Conservation (phyloP, 2,797 vertebrate genomes). For the Amniataba percoides region DNA sequence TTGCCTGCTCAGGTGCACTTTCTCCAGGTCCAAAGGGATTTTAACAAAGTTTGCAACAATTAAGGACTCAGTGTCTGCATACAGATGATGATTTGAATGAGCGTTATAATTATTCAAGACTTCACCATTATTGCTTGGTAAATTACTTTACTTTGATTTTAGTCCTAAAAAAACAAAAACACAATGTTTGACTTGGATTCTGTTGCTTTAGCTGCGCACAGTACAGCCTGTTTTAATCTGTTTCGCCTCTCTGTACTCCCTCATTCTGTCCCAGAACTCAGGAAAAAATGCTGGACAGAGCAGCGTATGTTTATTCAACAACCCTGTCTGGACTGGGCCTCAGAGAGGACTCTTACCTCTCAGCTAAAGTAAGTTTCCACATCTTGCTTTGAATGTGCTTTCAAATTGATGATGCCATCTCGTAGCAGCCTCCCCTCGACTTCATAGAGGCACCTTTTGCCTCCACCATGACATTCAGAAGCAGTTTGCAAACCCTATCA, state of each 20-base stretch:
- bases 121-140: conserved; percentile 17
- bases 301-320: conserved; percentile 23
- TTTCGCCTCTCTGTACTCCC: background rate
- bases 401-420: conserved; percentile 15
- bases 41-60: conserved; percentile 34
- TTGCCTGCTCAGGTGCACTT: background rate
- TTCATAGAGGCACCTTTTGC: conserved; percentile 19
- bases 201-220: background rate
- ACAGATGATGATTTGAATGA: conserved; percentile 27
- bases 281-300: background rate
- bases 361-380: conserved; percentile 12
- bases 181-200: background rate
- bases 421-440: background rate
- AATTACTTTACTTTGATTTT: background rate
- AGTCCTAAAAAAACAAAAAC: background rate
- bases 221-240: background rate
- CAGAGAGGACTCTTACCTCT: conserved; percentile 10
- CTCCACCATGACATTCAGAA: conserved; percentile 19
- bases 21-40: conserved; percentile 20
- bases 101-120: conserved; percentile 6
- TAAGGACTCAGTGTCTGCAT: conserved; percentile 18
- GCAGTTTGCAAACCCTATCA: conserved; percentile 18
- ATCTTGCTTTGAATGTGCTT: conserved; percentile 26
- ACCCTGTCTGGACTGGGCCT: background rate
- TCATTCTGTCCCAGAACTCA: conserved; percentile 3